Percentiles rank a stretch among this genome's conserved stretches.
Conservation (phyloP, 2,113 vertebrate species). For the Vulpes lagopus region DNA sequence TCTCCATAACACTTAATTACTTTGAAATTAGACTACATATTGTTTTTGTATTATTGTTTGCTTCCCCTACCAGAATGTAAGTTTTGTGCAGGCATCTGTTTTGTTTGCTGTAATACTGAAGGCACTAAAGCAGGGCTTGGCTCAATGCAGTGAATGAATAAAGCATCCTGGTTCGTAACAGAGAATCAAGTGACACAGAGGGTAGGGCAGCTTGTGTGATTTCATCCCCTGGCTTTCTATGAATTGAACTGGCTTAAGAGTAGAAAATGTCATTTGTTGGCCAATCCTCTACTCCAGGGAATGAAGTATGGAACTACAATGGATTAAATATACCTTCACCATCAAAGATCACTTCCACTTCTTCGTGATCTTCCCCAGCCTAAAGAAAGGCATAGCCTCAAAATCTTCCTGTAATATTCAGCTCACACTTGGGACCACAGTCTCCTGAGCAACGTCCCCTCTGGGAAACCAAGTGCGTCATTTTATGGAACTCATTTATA, state of each 20-base stretch:
- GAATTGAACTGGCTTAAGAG: not conserved
- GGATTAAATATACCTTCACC: not conserved
- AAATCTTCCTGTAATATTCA: slow-evolving; percentile 31
- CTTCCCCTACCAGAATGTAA: not conserved
- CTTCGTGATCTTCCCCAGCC: not conserved
- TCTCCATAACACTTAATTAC: not conserved
- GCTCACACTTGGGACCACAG: not conserved
- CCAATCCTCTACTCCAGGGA: not conserved
- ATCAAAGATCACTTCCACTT: not conserved
- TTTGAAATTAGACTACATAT: not conserved
- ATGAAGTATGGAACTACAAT: not conserved
- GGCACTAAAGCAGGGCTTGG: not conserved
- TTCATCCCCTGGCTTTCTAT: not conserved
- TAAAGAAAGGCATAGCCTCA: not conserved
- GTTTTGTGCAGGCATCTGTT: not conserved
- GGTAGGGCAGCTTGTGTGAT: not conserved
- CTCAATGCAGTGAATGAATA: not conserved
- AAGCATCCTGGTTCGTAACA: not conserved
- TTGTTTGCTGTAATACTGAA: not conserved
- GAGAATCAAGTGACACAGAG: not conserved
- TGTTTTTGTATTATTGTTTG: not conserved
- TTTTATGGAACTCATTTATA: slow-evolving; percentile 55
- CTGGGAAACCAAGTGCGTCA: slow-evolving; percentile 47
- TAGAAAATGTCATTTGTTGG: not conserved
- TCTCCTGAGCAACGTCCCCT: not conserved